Percentiles rank a stretch among this genome's conserved stretches.
Evolutionary conservation across 2,113 vertebrate genomes (phyloP).

Genomic region (Corythornis vintsioides): DNA sequence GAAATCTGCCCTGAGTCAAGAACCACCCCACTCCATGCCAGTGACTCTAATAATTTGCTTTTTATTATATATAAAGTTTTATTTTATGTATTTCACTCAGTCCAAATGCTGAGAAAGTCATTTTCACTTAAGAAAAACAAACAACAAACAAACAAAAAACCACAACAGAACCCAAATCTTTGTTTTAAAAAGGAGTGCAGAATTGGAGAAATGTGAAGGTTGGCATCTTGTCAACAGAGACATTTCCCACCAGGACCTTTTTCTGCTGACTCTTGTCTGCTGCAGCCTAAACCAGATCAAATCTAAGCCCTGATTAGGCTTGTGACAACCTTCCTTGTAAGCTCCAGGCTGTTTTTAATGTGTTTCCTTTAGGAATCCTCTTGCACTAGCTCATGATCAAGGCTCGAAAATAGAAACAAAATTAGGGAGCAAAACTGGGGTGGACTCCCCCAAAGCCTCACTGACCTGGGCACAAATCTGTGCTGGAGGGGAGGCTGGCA

Average conservation of each 20-base stretch:
- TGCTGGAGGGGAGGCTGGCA: neutral
- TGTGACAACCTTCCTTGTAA: neutral
- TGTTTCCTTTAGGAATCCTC: neutral
- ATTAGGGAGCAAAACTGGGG: neutral
- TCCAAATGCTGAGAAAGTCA: neutral
- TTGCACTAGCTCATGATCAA: rapidly evolving
- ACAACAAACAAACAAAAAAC: too few relatives aligned
- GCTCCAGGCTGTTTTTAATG: neutral
- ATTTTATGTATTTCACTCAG: neutral
- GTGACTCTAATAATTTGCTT: neutral
- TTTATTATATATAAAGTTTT: neutral
- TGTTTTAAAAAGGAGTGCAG: neutral
- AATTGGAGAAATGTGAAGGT: neutral
- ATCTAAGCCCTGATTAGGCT: neutral
- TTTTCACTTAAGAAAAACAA: neutral
- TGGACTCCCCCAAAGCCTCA: rapidly evolving
- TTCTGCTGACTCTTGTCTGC: neutral
- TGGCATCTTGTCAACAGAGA: neutral
- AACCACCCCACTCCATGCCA: rapidly evolving
- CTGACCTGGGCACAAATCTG: neutral
- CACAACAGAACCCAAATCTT: neutral
- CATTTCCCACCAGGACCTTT: neutral
- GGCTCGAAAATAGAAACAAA: neutral
- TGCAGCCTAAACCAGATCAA: neutral
- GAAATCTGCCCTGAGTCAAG: neutral